phyloP scores from a whole-genome alignment of 2,113 vertebrate genomes.

The mouse (Mus musculus) region GRCm39 chrX:45753001-45753500 shows the following conservation, averaged over 20 bases:
- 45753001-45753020: neutral
- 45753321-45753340: neutral
- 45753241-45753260: neutral
- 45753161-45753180: neutral
- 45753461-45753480: neutral
- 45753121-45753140: neutral
- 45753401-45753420: neutral
- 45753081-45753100: neutral
- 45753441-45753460: neutral
- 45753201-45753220: neutral
- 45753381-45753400: neutral
- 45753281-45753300: neutral
- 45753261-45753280: neutral
- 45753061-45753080: neutral
- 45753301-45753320: neutral
- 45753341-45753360: neutral
- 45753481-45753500: neutral
- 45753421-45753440: neutral
- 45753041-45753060: neutral
- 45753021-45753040: neutral
- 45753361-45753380: neutral
- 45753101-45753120: neutral
- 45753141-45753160: neutral
- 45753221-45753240: fast-evolving
- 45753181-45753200: neutral